A percentile compares a stretch with the other conserved stretches of the same genome.
Conservation (phyloP, 2,888 invertebrate genomes). For the Melanostoma scalare region DNA sequence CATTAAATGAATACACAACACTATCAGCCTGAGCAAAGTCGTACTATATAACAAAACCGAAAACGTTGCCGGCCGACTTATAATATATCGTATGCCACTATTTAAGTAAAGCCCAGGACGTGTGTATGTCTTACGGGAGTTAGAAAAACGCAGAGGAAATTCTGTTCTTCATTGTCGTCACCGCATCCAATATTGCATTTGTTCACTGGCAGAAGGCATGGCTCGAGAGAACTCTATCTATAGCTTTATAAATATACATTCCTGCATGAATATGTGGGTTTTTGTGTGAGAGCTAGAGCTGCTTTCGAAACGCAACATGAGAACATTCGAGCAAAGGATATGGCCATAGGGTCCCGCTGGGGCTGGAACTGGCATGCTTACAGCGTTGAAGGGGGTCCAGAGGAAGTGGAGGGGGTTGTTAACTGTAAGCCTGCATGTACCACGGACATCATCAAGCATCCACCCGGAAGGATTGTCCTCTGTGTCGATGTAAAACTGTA, state of each 20-base stretch:
- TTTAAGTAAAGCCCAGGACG: neutral
- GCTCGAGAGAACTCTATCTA: neutral
- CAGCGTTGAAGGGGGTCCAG: neutral
- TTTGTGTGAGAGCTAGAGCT: neutral
- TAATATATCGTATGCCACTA: constrained; percentile 37
- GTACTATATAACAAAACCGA: constrained; percentile 40
- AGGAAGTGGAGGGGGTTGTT: neutral
- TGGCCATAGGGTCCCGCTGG: constrained; percentile 49
- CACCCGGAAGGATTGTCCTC: constrained; percentile 44
- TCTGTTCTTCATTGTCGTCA: constrained; percentile 60
- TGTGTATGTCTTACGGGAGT: constrained; percentile 18
- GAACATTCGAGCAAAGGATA: constrained; percentile 50
- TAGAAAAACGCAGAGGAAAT: constrained; percentile 57
- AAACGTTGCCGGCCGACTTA: constrained; percentile 32
- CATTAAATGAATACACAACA: constrained; percentile 62
- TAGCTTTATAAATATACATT: neutral
- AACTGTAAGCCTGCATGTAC: constrained; percentile 34
- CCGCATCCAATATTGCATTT: constrained; percentile 64
- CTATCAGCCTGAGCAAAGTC: constrained; percentile 16
- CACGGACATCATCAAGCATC: constrained; percentile 45
- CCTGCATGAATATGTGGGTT: too few relatives aligned
- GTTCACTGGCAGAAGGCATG: constrained; percentile 30
- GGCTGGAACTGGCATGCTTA: constrained; percentile 26
- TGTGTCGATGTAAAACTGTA: constrained; percentile 54
- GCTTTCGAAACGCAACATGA: constrained; percentile 49